These are phyloP conservation scores for Pyrrhosoma nymphula DNA, from an alignment of 2,888 invertebrate species.

Conservation along the genomic window DNA sequence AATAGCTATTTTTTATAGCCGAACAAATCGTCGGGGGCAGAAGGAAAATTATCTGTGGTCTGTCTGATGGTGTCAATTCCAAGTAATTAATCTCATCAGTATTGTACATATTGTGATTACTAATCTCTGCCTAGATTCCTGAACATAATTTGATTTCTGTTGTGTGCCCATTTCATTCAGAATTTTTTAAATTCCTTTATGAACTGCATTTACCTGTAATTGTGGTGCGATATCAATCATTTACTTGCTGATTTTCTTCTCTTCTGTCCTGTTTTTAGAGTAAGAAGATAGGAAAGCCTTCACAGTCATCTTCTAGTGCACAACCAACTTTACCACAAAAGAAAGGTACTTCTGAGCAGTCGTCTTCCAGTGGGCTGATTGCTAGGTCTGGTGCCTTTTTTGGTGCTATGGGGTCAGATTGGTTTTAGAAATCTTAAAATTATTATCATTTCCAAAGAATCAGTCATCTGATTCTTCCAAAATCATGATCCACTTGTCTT, in stretches of 20 bases:
- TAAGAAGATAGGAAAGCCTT: neutral
- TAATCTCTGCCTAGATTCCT: too few species aligned
- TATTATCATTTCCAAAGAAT: neutral
- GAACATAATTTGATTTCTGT: too few species aligned
- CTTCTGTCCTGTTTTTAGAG: neutral
- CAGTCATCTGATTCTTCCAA: neutral
- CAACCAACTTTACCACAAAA: slow-evolving; percentile 38
- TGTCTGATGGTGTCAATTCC: too few species aligned
- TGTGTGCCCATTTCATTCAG: too few species aligned
- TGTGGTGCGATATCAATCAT: neutral
- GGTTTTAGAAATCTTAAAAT: slow-evolving; percentile 80
- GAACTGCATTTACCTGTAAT: too few species aligned
- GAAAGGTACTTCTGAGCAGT: slow-evolving; percentile 76
- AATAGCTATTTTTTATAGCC: too few species aligned
- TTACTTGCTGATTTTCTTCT: neutral
- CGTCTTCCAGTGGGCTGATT: slow-evolving; percentile 79
- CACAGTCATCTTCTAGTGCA: neutral
- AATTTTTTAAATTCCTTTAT: too few species aligned
- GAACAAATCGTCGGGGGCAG: too few species aligned
- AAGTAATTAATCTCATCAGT: too few species aligned
- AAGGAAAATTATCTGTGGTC: too few species aligned
- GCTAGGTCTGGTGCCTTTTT: slow-evolving; percentile 88
- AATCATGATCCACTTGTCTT: neutral
- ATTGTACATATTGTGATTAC: too few species aligned
- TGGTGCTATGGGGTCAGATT: slow-evolving; percentile 90